A percentile compares a stretch with the other conserved stretches of the same genome.
Evolutionary conservation across 2,888 invertebrate species (phyloP).

Genomic region (Arenicola marina): DNA sequence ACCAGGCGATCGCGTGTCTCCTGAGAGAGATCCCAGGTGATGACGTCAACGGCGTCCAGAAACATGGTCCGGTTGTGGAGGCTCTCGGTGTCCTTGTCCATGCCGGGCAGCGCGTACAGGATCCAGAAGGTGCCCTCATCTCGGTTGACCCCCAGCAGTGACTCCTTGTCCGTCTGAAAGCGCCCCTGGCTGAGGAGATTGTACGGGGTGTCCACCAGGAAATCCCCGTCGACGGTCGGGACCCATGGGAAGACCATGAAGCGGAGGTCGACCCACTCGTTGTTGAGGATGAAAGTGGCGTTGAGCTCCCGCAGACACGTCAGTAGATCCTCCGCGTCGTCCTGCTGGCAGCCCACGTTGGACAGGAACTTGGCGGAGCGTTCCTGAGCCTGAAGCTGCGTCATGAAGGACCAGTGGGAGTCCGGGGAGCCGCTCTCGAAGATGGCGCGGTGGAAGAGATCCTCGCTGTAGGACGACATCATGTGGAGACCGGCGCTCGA

Average conservation of each 20-base stretch:
- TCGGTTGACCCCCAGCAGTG: conserved; percentile 86
- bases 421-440: conserved; percentile 89
- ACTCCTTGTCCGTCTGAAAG: conserved; percentile 82
- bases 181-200: conserved; percentile 71
- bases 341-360: conserved; percentile 22
- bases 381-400: conserved; percentile 46
- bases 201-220: conserved; percentile 75
- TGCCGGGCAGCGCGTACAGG: conserved; percentile 75
- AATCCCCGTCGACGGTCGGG: conserved; percentile 88
- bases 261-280: conserved; percentile 55
- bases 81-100: conserved; percentile 61
- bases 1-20: conserved; percentile 80
- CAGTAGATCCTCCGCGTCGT: conserved; percentile 29
- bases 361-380: conserved; percentile 26
- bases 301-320: conserved; percentile 28
- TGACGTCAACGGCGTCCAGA: conserved; percentile 18
- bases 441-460: conserved; percentile 76
- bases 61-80: conserved; percentile 24
- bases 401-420: conserved; percentile 87
- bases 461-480: conserved; percentile 85
- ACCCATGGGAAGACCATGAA: conserved; percentile 86
- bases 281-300: conserved; percentile 19
- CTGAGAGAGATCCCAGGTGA: conserved; percentile 51
- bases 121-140: conserved; percentile 94
- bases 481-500: conserved; percentile 76